Conservation (phyloP, 2,888 invertebrate genomes). For the Leptothorax acervorum region DNA sequence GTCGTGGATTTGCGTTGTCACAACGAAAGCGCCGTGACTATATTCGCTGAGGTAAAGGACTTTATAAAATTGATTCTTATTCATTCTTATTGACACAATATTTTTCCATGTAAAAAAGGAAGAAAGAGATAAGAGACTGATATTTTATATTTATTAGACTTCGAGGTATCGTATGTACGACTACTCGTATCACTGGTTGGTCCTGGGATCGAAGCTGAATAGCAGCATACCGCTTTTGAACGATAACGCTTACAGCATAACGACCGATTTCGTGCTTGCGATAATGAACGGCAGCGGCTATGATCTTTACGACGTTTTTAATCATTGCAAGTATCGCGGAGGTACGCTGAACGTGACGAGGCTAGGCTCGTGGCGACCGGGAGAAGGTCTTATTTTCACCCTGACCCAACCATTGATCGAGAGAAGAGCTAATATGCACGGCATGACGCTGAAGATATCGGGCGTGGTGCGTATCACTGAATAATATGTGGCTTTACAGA, state of each 20-base stretch:
- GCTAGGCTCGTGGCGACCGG: conserved; percentile 73
- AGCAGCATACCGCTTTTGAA: conserved; percentile 67
- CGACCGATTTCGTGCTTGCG: conserved; percentile 77
- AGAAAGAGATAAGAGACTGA: not conserved
- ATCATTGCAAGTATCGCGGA: conserved; percentile 77
- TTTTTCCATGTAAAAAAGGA: not conserved
- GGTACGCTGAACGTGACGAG: conserved; percentile 77
- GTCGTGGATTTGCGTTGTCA: conserved; percentile 76
- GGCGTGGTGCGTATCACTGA: conserved; percentile 73
- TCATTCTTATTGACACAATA: not conserved
- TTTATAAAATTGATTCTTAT: conserved; percentile 1
- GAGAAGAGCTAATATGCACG: conserved; percentile 77
- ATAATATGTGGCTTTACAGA: not conserved
- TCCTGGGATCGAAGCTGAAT: conserved; percentile 72
- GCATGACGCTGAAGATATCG: conserved; percentile 76
- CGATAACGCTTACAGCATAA: conserved; percentile 75
- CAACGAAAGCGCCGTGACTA: conserved; percentile 55
- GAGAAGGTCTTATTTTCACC: conserved; percentile 68
- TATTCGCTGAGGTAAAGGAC: conserved; percentile 65
- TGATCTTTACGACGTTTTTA: conserved; percentile 77
- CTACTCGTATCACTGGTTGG: conserved; percentile 77
- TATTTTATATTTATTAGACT: conserved; percentile 59
- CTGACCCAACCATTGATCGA: conserved; percentile 72
- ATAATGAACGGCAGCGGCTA: conserved; percentile 61
- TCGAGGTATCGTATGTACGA: conserved; percentile 74